Evolutionary conservation across 2,113 vertebrate genomes (phyloP).

Genomic region (Pteruthius melanotis): DNA sequence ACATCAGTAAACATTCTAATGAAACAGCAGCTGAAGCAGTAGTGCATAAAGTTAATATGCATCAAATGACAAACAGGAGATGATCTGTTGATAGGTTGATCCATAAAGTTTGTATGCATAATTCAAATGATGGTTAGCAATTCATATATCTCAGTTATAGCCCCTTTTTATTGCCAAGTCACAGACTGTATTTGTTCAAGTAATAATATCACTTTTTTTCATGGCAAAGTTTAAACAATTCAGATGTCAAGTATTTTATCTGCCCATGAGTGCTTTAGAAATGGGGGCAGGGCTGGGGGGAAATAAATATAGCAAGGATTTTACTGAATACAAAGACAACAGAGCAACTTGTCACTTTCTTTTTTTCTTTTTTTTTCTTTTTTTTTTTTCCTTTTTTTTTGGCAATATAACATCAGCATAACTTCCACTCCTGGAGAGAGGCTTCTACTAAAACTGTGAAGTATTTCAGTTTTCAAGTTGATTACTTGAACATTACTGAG

Average conservation of each 20-base stretch:
- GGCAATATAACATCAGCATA: neutral
- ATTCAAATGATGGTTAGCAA: slow-evolving; percentile 48
- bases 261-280: neutral
- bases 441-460: neutral
- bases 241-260: neutral
- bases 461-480: neutral
- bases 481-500: neutral
- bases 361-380: neutral
- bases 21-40: slow-evolving; percentile 54
- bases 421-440: neutral
- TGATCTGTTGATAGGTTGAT: slow-evolving; percentile 55
- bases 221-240: slow-evolving; percentile 25
- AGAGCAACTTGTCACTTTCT: neutral
- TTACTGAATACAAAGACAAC: neutral
- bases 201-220: neutral
- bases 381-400: neutral
- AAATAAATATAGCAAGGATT: neutral
- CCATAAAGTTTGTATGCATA: slow-evolving; percentile 56
- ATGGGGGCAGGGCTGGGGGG: neutral
- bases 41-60: slow-evolving; percentile 66
- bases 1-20: slow-evolving; percentile 40
- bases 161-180: slow-evolving; percentile 23
- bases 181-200: slow-evolving; percentile 38
- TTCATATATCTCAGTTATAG: slow-evolving; percentile 20
- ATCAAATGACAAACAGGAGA: slow-evolving; percentile 50